phyloP scores from a whole-genome alignment of 2,888 invertebrate genomes.

The Dorcus hopei region DNA sequence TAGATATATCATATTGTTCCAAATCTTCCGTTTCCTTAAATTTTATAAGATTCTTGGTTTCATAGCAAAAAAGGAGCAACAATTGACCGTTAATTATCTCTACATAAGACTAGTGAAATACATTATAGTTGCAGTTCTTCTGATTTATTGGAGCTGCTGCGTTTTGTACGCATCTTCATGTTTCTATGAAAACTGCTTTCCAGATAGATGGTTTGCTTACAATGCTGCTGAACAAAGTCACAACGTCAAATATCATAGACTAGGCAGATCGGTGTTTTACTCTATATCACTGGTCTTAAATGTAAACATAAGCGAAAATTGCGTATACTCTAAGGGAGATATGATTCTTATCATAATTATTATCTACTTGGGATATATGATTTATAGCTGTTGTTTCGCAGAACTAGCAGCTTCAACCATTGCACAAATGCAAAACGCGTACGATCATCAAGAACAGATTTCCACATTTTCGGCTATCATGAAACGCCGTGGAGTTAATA shows the following conservation, averaged over 20 bases:
- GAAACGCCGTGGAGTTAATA: constrained; percentile 11
- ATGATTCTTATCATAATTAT: constrained; percentile 4
- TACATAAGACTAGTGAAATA: constrained; percentile 17
- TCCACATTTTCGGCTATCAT: constrained; percentile 14
- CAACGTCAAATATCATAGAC: background rate
- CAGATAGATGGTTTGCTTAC: constrained; percentile 5
- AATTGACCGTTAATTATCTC: constrained; percentile 9
- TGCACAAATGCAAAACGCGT: constrained; percentile 6
- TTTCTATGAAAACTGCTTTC: background rate
- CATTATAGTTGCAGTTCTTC: background rate
- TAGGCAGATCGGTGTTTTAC: constrained; percentile 1
- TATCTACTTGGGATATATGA: constrained; percentile 3
- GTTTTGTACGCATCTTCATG: constrained; percentile 13
- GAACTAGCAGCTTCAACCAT: constrained; percentile 13
- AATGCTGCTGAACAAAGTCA: background rate
- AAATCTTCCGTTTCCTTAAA: constrained; percentile 11
- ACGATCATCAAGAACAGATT: constrained; percentile 14
- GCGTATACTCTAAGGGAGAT: constrained; percentile 4
- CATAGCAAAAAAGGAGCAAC: constrained; percentile 10
- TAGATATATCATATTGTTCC: background rate
- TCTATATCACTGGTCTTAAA: constrained; percentile 5
- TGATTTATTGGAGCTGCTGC: constrained; percentile 9
- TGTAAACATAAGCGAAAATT: constrained; percentile 10
- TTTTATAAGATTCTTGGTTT: constrained; percentile 15
- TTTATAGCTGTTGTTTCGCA: constrained; percentile 8